Base-by-base conservation (phyloP, 2,113 vertebrate genomes). In the Acanthisitta chloris region DNA sequence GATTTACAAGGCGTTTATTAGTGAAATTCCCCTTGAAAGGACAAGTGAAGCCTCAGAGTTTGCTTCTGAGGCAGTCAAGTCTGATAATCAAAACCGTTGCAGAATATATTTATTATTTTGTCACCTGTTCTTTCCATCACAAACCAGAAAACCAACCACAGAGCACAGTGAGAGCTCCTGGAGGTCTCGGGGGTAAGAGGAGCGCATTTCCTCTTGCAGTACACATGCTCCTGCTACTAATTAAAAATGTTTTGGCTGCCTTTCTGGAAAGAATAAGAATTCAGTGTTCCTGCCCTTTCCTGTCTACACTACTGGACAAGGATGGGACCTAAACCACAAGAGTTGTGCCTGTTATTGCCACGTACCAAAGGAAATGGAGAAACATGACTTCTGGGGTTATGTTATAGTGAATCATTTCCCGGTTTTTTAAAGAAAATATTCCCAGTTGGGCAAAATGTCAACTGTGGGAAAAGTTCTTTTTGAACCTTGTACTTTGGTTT, bases 261-360 rank as follows among this genome's bases (percentile, higher is more conserved):
- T 8, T 88, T 93, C 17, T 93, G 94, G 94, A 92, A 95, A 92
- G 46, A 95, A 26, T 70, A 57, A 76, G 88, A 78, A 62, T 64
- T 61, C 65, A 14, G 38, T 20, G 40, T 92, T 74, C 59, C 71
- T 81, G 46, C 55, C 52, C 36, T 43, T 84, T 94, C 77, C 55
- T 72, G 38, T 71, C 46, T 29, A 0, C 0, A 6, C 48, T 54
- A 19, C 31, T 73, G 76, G 76, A 38, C 65, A 34, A 57, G 34
- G 59, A 46, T 51, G 36, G 64, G 51, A 51, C 54, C 42, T 28
- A 48, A 70, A 64, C 43, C 40, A 13, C 67, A 28, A 3, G 33
- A 33, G 6, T 10, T 61, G 15, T 48, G 9, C 54, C 55, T 25
- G 17, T 36, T 80, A 43, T 8, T 94, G 71, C 71, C 18, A 2